Conservation (phyloP, 2,797 vertebrate species). For the Crenichthys baileyi region DNA sequence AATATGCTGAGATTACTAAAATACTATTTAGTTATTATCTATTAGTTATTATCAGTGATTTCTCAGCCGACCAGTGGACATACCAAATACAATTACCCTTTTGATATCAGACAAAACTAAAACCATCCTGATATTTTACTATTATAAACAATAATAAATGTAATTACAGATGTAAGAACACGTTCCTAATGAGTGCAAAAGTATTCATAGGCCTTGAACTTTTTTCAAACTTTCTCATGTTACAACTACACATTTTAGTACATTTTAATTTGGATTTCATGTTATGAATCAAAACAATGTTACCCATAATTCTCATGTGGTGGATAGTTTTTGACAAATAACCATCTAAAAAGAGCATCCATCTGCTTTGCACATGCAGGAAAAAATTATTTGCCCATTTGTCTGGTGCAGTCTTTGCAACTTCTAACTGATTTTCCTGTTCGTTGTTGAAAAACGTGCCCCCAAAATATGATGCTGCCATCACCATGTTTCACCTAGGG, state of each 20-base stretch:
- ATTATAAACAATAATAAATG: neutral
- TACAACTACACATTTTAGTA: neutral
- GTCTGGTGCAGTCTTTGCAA: too few relatives aligned
- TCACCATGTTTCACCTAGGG: too few relatives aligned
- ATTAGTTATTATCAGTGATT: neutral
- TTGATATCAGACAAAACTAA: neutral
- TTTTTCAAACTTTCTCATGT: neutral
- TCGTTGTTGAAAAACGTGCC: too few relatives aligned
- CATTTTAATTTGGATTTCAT: neutral
- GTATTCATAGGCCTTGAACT: too few relatives aligned
- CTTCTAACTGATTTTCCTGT: too few relatives aligned
- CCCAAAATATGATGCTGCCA: too few relatives aligned
- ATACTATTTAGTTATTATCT: neutral
- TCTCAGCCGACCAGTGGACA: neutral
- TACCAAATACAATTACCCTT: neutral
- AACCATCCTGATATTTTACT: neutral
- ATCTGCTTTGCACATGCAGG: neutral
- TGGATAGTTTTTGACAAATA: neutral
- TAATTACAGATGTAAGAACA: too few relatives aligned
- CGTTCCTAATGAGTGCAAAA: too few relatives aligned
- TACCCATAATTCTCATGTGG: neutral
- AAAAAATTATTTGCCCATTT: neutral
- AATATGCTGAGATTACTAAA: neutral
- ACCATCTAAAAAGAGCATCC: neutral
- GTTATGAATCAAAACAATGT: neutral